Evolutionary conservation across 2,113 vertebrate species (phyloP).

Genomic region (Malurus alboscapulatus): DNA sequence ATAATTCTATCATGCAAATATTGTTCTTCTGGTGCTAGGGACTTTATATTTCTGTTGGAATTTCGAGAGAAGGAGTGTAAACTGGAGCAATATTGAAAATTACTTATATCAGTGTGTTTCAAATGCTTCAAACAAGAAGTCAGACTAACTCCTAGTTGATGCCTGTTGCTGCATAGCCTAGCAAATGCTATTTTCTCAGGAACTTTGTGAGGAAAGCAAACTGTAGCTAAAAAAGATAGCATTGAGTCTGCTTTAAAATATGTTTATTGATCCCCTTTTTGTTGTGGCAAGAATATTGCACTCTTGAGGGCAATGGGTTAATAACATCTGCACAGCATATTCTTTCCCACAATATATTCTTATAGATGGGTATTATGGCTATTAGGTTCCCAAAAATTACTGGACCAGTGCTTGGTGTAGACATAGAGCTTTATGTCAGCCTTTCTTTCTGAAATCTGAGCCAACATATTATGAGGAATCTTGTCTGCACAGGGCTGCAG

Average conservation of each 20-base stretch:
- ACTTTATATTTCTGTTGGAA: conserved; percentile 51
- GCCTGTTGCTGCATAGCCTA: conserved; percentile 42
- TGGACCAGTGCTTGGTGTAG: background rate
- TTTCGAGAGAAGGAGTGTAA: conserved; percentile 1
- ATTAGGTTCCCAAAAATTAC: background rate
- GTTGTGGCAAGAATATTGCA: conserved; percentile 40
- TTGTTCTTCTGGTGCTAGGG: conserved; percentile 43
- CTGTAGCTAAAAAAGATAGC: conserved; percentile 18
- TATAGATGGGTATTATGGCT: background rate
- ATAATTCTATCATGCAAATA: conserved; percentile 55
- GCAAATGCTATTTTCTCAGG: background rate
- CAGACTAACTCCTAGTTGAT: background rate
- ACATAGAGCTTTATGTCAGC: background rate
- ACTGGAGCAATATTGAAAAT: conserved; percentile 32
- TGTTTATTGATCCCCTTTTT: conserved; percentile 4
- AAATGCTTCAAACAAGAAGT: conserved; percentile 60
- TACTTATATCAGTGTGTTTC: conserved; percentile 44
- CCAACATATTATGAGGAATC: background rate
- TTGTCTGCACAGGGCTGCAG: background rate
- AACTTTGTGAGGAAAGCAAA: conserved; percentile 59
- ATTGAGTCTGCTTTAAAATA: conserved; percentile 53
- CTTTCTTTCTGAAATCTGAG: background rate
- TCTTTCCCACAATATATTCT: background rate
- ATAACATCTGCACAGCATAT: background rate
- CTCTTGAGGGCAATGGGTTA: conserved; percentile 21